Evolutionary conservation across 2,113 vertebrate species (phyloP), one percentile per base, ranked within the genome.

Genomic region (Apistogramma diplotaenia): DNA sequence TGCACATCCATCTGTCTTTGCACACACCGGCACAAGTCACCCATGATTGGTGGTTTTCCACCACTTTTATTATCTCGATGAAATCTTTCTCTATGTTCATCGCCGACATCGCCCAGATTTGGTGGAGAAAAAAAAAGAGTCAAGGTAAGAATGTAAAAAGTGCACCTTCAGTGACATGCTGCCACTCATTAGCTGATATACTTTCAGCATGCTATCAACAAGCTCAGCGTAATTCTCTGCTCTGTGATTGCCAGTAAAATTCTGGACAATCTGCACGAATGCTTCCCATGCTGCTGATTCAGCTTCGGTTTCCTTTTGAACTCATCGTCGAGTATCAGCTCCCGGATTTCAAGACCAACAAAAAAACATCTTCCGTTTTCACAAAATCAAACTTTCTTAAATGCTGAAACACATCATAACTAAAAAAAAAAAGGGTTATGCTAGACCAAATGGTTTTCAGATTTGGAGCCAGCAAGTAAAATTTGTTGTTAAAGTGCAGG

Each of bases 1-100:
- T 10, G 21, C 35, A 65, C 35, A 25, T 65, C 35, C 6, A 6
- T 25, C 61, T 65, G 35, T 43, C 1, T 4, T 43, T 65, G 35
- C 0, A 65, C 16, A 21, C 21, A 65, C 61, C 61, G 18, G 21
- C 4, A 0, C 21, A 43, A 43, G 13, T 37, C 61, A 43, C 21
- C 25, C 60, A 65, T 25, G 35, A 43, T n/a, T n/a, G n/a, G n/a
- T n/a, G 8, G 33, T 35, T 65, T 65, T 65, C 25, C 8, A 4
- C 16, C 60, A 1, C 16, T 13, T 43, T 43, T 43, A 25, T 43
- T 43, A 43, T 43, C 21, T 65, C 7, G 15, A 43, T 43, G 61
- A 65, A 43, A 65, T 65, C 8, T 43, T 65, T 43, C 61, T 8
- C 37, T 0, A 0, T 0, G 3, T 65, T 65, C 21, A 18, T 65